Percentiles rank a stretch among this genome's conserved stretches.
phyloP scores from a whole-genome alignment of 1,140 invertebrate species.

The Trinorchestia longiramus region DNA sequence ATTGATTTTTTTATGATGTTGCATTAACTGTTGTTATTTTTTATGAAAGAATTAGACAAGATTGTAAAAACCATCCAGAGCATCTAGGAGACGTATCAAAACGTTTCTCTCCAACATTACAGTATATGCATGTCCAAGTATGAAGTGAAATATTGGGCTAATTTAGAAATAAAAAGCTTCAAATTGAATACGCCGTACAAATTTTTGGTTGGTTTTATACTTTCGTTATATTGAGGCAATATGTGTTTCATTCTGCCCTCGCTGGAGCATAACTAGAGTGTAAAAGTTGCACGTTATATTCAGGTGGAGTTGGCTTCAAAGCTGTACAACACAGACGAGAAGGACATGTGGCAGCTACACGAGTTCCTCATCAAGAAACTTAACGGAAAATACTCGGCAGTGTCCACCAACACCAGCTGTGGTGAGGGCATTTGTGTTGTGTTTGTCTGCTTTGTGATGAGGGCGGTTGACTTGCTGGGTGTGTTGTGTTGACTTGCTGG shows the following conservation, averaged over 20 bases:
- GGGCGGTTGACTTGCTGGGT: not conserved
- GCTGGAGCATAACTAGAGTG: not conserved
- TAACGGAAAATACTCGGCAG: slow-evolving; percentile 83
- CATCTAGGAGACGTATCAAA: too few species aligned
- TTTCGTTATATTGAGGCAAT: not conserved
- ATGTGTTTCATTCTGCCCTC: not conserved
- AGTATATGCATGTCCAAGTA: too few species aligned
- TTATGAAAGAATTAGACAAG: too few species aligned
- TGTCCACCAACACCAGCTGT: slow-evolving; percentile 81
- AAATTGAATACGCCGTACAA: too few species aligned
- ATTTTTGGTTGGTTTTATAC: not conserved
- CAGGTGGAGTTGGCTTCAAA: slow-evolving; percentile 71
- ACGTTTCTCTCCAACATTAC: too few species aligned
- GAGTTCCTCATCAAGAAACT: slow-evolving; percentile 88
- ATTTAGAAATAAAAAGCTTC: too few species aligned
- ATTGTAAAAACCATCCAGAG: too few species aligned
- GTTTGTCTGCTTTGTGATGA: not conserved
- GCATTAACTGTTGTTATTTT: too few species aligned
- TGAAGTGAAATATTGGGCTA: too few species aligned
- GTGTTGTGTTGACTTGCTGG: not conserved
- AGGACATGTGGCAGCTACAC: slow-evolving; percentile 90
- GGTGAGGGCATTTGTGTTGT: slow-evolving; percentile 69
- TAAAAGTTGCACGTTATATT: not conserved
- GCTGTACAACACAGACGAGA: slow-evolving; percentile 89
- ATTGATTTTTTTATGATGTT: too few species aligned